Conservation (phyloP, 2,113 vertebrate species). For the Tonatia bakeri region DNA sequence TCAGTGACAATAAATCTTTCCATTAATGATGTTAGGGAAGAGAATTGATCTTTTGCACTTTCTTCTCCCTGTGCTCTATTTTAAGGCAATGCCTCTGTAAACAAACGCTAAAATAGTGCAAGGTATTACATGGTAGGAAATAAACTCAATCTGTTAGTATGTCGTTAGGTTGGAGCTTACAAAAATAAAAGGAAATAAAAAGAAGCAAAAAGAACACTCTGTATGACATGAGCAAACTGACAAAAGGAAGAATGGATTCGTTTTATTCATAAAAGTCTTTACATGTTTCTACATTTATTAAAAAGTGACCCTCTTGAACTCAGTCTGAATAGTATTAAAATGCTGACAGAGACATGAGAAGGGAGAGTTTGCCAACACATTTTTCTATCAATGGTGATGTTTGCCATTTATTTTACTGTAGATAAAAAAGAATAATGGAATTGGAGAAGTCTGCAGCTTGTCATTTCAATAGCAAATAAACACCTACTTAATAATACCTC, state of each 20-base stretch:
- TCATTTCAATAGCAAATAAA: slow-evolving; percentile 60
- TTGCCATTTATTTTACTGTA: slow-evolving; percentile 52
- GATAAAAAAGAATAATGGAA: slow-evolving; percentile 38
- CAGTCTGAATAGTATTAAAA: slow-evolving; percentile 54
- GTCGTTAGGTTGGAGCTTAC: slow-evolving; percentile 17
- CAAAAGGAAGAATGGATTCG: slow-evolving; percentile 34
- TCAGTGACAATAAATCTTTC: slow-evolving; percentile 52
- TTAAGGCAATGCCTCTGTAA: slow-evolving; percentile 51
- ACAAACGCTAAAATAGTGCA: slow-evolving; percentile 54
- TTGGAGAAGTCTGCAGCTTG: background rate
- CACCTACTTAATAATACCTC: background rate
- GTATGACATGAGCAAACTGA: background rate
- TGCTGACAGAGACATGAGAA: slow-evolving; percentile 43
- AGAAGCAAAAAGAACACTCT: background rate
- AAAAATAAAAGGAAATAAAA: slow-evolving; percentile 47
- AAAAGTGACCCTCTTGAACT: slow-evolving; percentile 68
- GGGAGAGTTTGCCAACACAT: background rate
- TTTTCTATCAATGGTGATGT: slow-evolving; percentile 20
- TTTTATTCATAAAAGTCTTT: slow-evolving; percentile 68
- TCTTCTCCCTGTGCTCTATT: background rate
- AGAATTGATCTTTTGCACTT: slow-evolving; percentile 51
- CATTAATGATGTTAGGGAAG: slow-evolving; percentile 64
- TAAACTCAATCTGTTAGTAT: slow-evolving; percentile 55
- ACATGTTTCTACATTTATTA: slow-evolving; percentile 56
- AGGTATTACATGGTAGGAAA: slow-evolving; percentile 46